Percentiles rank a stretch among this genome's conserved stretches.
phyloP scores from a whole-genome alignment of 2,113 vertebrate species.

The Trachemys scripta region DNA sequence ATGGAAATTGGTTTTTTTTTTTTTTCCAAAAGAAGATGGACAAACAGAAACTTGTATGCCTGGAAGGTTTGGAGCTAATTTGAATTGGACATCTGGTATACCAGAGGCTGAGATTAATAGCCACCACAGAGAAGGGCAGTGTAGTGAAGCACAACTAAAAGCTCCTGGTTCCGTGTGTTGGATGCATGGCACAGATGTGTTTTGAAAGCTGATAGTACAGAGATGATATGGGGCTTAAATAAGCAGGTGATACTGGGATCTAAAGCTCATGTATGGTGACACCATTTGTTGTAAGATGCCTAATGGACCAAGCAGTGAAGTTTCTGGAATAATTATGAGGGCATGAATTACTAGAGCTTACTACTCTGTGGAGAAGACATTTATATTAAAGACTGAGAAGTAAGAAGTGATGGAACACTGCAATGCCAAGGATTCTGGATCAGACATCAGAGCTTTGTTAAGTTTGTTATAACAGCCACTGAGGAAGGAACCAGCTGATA shows the following conservation, averaged over 20 bases:
- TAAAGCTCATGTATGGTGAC: conserved; percentile 9
- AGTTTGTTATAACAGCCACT: background rate
- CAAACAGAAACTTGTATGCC: conserved; percentile 1
- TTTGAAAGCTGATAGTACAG: conserved; percentile 22
- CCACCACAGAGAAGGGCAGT: conserved; percentile 7
- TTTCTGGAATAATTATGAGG: background rate
- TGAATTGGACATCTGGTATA: conserved; percentile 64
- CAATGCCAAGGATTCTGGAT: accelerated
- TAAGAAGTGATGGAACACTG: background rate
- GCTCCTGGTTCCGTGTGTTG: background rate
- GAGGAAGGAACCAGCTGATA: background rate
- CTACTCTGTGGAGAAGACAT: background rate
- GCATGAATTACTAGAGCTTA: background rate
- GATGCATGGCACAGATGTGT: conserved; percentile 1
- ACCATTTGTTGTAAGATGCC: conserved; percentile 5
- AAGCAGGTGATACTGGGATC: background rate
- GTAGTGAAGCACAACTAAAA: conserved; percentile 39
- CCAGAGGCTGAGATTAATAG: conserved; percentile 68
- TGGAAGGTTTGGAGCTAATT: conserved; percentile 68
- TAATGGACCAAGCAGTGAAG: background rate
- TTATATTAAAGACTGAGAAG: background rate
- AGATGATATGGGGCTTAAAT: conserved; percentile 29
- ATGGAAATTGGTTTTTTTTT: background rate
- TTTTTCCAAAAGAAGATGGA: background rate
- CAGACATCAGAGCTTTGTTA: background rate